Base-by-base conservation (phyloP, 1,140 invertebrate genomes). In the Calliphora vicina region DNA sequence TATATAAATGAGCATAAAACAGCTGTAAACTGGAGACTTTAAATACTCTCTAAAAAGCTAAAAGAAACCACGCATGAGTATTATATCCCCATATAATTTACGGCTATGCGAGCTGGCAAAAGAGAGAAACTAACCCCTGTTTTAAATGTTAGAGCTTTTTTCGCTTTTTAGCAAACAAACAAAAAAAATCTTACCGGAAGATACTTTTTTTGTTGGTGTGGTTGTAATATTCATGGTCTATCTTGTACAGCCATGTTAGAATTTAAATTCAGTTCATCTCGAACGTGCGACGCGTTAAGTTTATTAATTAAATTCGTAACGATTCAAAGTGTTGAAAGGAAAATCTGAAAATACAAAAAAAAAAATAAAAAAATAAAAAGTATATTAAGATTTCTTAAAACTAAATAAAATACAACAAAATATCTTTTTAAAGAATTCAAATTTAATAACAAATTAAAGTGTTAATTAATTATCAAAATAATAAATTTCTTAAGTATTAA, bases 201-300 rank as follows among this genome's bases (percentile, higher is more conserved):
- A 50, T 50, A 50, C 12, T 50, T 50, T 50, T 50, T 50, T 67
- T 25, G n/a, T 57, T 15, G 50, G 1, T 57, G 50, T 57, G 15
- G 50, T 57, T 57, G 15, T n/a, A 17, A 57, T 26, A 76, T 78
- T 78, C 74, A 78, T 78, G 74, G 74, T 78, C 74, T 45, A 23
- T 45, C 35, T 20, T 78, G 35, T 25, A 78, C 42, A 43, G 74
- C 25, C 74, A 43, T 43, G 23, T 20, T 43, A 78, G 29, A 45
- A 23, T 78, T 78, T 78, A 42, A 78, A 78, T 78, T 78, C 74
- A 78, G 74, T 78, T 78, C 74, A 78, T 78, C 74, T 78, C 74
- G 74, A 78, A 78, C 74, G 74, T 78, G 74, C 42, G 74, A 42
- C 74, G 74, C 42, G 74, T 78, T 43, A 78, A 78, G 74, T 78